Conservation (phyloP, 2,113 vertebrate species). For the Mesocricetus auratus region DNA sequence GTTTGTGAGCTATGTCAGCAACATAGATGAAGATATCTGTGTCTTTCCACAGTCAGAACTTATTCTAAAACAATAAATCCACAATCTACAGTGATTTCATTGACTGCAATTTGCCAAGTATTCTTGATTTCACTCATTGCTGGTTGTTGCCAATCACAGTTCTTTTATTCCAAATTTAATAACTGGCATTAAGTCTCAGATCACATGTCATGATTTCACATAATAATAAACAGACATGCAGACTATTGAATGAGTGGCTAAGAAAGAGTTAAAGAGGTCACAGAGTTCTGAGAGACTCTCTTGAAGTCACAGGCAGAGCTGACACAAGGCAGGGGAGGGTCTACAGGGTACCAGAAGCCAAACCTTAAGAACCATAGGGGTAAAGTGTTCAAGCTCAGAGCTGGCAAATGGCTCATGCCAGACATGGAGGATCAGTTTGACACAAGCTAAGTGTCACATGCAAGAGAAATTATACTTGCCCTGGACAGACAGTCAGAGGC, state of each 20-base stretch:
- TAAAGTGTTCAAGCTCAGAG: background rate
- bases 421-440: background rate
- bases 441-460: background rate
- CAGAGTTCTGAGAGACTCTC: background rate
- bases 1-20: background rate
- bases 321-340: background rate
- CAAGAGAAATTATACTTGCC: background rate
- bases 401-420: background rate
- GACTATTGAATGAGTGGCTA: background rate
- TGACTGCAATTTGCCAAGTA: background rate
- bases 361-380: background rate
- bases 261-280: background rate
- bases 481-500: background rate
- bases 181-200: background rate
- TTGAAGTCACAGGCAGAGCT: background rate
- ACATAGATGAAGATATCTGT: background rate
- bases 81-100: background rate
- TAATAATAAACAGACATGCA: background rate
- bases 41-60: background rate
- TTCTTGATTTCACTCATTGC: background rate
- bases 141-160: background rate
- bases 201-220: background rate
- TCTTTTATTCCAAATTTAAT: background rate
- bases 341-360: too few species aligned
- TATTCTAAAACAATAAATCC: background rate